Evolutionary conservation across 2,888 invertebrate genomes (phyloP), one percentile per base, ranked within the genome.

Genomic region (Incurvaria masculella): DNA sequence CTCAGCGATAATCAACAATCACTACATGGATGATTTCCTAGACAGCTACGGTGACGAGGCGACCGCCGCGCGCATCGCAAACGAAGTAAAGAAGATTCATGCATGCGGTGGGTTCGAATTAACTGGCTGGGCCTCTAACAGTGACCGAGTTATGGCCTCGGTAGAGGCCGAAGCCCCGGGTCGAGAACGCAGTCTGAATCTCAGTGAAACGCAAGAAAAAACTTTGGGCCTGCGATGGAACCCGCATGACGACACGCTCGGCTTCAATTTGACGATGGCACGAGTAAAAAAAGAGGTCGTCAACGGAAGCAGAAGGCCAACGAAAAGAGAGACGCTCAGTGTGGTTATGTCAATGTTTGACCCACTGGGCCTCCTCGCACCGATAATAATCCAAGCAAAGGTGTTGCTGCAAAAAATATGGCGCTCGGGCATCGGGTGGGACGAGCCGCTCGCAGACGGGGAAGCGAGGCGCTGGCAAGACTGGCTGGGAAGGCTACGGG

Each of bases 11-110:
- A 47, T 55, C 42, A 26, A 54, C 1, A 55, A 57, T 6, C 56
- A 57, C 47, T 64, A 62, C 39, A 57, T 62, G 42, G 58, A 63
- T 39, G 61, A 61, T 20, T 55, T 56, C 46, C 42, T 62, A n/a
- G 55, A 57, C 26, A 58, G 59, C 27, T 50, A 51, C 3, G 48
- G 58, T 21, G 51, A 55, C 1, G 51, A 40, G 19, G 43, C 49
- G 1, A 54, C 56, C 39, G 57, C 57, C 1, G 26, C 17, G 8
- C 11, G 27, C 4, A 10, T 53, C 11, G 51, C 57, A 2, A 2
- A 5, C 4, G 41, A 57, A 16, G 54, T 56, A 0, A 50, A 33
- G 0, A 26, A 50, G 14, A 48, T 57, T 2, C 54, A 56, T 42
- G 3, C 14, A 1, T 19, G 20, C 2, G 58, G 56, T 1, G 55